These are phyloP conservation scores for Amphiura filiformis DNA, from an alignment of 35 echinoderm and acorn worm species.

Conservation along the genomic window DNA sequence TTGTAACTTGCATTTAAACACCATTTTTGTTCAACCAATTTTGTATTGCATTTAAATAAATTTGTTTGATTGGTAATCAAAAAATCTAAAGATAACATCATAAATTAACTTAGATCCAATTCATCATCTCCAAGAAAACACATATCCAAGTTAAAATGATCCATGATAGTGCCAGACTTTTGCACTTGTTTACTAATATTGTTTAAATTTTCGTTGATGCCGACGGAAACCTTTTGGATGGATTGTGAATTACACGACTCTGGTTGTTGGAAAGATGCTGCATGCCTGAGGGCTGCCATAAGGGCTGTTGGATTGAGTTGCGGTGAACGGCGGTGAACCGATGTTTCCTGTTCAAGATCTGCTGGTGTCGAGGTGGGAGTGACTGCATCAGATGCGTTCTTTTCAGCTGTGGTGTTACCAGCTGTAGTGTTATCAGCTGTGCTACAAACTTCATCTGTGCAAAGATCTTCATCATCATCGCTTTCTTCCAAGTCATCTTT, in stretches of 20 bases:
- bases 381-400: background rate
- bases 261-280: background rate
- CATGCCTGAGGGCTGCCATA: conserved; percentile 37
- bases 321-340: background rate
- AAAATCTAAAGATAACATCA: no score
- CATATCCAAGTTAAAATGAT: conserved; percentile 66
- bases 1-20: no score
- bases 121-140: conserved; percentile 54
- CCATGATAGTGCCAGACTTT: conserved; percentile 37
- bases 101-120: background rate
- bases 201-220: background rate
- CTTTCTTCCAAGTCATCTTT: no score
- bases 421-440: background rate
- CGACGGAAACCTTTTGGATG: background rate
- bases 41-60: no score
- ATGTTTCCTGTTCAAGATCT: conserved; percentile 7
- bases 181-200: background rate
- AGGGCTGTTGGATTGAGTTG: conserved; percentile 51
- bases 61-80: no score
- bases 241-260: background rate
- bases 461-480: background rate
- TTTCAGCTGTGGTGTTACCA: background rate
- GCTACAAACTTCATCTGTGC: background rate
- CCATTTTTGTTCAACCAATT: no score
- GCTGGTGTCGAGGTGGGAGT: conserved; percentile 57